Evolutionary conservation across 2,113 vertebrate species (phyloP), one percentile per base, ranked within the genome.

Genomic region (Heliornis fulica): DNA sequence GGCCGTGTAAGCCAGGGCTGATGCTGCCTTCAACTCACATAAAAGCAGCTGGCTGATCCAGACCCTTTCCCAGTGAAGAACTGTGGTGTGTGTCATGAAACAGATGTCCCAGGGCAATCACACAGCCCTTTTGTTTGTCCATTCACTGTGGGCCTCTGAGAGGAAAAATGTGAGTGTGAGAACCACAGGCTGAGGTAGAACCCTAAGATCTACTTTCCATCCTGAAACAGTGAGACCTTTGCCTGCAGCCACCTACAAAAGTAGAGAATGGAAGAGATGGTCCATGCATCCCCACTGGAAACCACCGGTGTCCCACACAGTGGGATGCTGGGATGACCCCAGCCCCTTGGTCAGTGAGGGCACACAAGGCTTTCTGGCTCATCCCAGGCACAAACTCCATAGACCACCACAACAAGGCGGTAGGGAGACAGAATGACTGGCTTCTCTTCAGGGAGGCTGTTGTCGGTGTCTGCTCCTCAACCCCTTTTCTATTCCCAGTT

Each of bases 1-100:
- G 23, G 8, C 51, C 0, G 0, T 5, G 31, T 34, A 41, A 53
- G 16, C 41, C 0, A 0, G 51, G 38, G 7, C 19, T 50, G 41
- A 2, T 38, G 26, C 23, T 76, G 56, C 57, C 22, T 59, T 26
- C 17, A 4, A 12, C 29, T 9, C 50, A 2, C 6, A 3, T 1
- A 10, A 48, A 72, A 28, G 20, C 51, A n/a, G 3, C 21, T 6
- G 7, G 53, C 23, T 48, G 31, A 31, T 7, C 38, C 66, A 29
- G n/a, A 18, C 10, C 7, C 31, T 53, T 22, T 50, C 12, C 34
- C 1, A 2, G 38, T 5, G 31, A 29, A 1, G 4, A 41, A 6
- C 9, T 23, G 1, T 9, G 2, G 29, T 21, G 57, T 13, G 15
- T 25, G 7, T 34, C 41, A 56, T 1, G 1, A 28, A 56, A 56